Conservation (phyloP, 2,797 vertebrate species). For the Lepilemur ruficaudatus region DNA sequence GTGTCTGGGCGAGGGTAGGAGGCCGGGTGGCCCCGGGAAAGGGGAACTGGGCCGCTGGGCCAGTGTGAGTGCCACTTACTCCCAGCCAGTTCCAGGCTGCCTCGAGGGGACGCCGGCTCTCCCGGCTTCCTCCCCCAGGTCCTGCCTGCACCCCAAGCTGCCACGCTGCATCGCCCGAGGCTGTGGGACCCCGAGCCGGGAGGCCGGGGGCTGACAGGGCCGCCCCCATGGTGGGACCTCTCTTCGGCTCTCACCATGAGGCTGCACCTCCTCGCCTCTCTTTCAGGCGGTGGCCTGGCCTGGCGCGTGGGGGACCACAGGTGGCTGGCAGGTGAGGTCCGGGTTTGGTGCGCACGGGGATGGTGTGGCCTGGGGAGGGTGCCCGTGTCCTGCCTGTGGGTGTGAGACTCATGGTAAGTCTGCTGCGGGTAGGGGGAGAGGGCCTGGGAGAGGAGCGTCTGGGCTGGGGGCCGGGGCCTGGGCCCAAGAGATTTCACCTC, state of each 20-base stretch:
- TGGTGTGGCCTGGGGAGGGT: background rate
- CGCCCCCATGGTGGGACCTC: slow-evolving; percentile 24
- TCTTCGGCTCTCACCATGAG: slow-evolving; percentile 41
- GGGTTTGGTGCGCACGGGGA: fast-evolving
- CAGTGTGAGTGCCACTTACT: background rate
- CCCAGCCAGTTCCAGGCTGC: background rate
- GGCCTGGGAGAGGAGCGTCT: background rate
- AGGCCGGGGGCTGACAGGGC: background rate
- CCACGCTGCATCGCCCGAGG: background rate
- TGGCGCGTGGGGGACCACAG: slow-evolving; percentile 21
- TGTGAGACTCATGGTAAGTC: fast-evolving
- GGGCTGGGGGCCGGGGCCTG: background rate
- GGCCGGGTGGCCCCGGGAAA: slow-evolving; percentile 65
- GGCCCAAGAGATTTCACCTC: too few relatives aligned
- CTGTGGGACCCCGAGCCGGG: background rate
- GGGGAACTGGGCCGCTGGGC: slow-evolving; percentile 56
- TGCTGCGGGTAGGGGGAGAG: background rate
- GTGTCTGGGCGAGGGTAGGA: slow-evolving; percentile 67
- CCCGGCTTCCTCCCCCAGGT: background rate
- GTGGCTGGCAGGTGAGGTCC: slow-evolving; percentile 71
- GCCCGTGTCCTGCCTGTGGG: fast-evolving
- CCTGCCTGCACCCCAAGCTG: fast-evolving
- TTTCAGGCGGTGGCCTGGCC: slow-evolving; percentile 49
- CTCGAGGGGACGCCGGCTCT: background rate
- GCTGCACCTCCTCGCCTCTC: slow-evolving; percentile 66